phyloP scores from a whole-genome alignment of 2,113 vertebrate species.

The Oenanthe melanoleuca region DNA sequence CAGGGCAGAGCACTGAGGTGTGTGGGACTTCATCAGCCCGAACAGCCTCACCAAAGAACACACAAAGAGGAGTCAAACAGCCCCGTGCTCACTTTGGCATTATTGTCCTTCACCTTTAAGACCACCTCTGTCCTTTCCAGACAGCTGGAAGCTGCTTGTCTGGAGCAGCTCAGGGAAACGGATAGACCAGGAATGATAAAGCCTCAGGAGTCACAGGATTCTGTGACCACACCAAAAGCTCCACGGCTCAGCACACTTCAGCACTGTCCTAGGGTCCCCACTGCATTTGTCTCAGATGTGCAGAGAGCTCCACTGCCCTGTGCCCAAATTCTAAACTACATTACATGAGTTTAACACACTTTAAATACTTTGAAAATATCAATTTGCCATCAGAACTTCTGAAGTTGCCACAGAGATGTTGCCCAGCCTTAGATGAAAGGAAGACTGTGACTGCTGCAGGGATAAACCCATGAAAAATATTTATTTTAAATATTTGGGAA shows the following conservation, averaged over 20 bases:
- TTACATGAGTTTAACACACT: neutral
- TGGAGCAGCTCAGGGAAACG: neutral
- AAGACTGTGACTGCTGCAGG: neutral
- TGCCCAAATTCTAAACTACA: neutral
- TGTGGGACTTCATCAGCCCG: neutral
- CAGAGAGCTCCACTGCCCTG: accelerated
- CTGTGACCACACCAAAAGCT: neutral
- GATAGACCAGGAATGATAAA: neutral
- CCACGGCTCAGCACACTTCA: neutral
- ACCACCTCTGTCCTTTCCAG: neutral
- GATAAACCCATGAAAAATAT: neutral
- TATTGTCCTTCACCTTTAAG: neutral
- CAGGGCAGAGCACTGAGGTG: neutral
- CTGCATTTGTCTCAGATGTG: accelerated
- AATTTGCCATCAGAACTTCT: neutral
- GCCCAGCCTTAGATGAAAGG: neutral
- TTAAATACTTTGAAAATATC: neutral
- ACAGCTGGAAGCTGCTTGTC: neutral
- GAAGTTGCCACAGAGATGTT: neutral
- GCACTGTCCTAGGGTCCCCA: neutral
- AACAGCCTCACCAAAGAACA: neutral
- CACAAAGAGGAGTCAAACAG: neutral
- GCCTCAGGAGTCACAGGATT: neutral
- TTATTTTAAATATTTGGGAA: neutral
- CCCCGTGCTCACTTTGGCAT: accelerated